These are phyloP conservation scores for Seison nebaliae DNA, from an alignment of 1,140 invertebrate species.

Conservation along the genomic window DNA sequence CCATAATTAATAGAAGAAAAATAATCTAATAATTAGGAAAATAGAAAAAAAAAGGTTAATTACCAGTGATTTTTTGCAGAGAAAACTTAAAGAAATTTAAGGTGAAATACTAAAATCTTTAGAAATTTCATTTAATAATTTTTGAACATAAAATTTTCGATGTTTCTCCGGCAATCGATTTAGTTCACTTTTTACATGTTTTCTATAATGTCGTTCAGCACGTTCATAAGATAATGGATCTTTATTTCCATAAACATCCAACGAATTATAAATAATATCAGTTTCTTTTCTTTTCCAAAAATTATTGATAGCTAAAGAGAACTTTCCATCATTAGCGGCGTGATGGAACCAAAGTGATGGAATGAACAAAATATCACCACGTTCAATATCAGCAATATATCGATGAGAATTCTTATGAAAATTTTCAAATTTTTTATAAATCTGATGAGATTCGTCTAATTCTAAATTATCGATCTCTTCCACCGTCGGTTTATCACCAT, in stretches of 20 bases:
- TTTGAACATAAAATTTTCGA: constrained; percentile 30
- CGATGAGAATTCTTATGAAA: too few relatives aligned
- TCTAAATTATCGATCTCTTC: constrained; percentile 25
- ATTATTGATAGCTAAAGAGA: constrained; percentile 28
- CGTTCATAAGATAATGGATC: constrained; percentile 30
- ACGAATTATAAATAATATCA: constrained; percentile 32
- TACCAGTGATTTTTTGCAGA: too few relatives aligned
- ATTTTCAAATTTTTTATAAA: too few relatives aligned
- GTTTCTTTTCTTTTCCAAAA: constrained; percentile 35
- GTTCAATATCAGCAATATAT: constrained; percentile 19
- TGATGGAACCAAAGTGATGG: constrained; percentile 39
- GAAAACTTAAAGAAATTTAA: too few relatives aligned
- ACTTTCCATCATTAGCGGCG: constrained; percentile 26
- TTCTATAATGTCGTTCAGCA: constrained; percentile 30
- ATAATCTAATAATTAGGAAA: not conserved
- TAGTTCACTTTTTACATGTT: constrained; percentile 26
- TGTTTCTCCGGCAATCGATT: constrained; percentile 32
- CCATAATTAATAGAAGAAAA: not conserved
- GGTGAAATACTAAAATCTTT: too few relatives aligned
- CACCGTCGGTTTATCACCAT: constrained; percentile 36
- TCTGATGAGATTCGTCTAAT: constrained; percentile 19
- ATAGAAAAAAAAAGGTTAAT: not conserved
- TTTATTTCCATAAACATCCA: constrained; percentile 36
- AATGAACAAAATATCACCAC: constrained; percentile 26
- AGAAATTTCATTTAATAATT: too few relatives aligned